phyloP scores from a whole-genome alignment of 2,888 invertebrate genomes.

The Ophion costatus region DNA sequence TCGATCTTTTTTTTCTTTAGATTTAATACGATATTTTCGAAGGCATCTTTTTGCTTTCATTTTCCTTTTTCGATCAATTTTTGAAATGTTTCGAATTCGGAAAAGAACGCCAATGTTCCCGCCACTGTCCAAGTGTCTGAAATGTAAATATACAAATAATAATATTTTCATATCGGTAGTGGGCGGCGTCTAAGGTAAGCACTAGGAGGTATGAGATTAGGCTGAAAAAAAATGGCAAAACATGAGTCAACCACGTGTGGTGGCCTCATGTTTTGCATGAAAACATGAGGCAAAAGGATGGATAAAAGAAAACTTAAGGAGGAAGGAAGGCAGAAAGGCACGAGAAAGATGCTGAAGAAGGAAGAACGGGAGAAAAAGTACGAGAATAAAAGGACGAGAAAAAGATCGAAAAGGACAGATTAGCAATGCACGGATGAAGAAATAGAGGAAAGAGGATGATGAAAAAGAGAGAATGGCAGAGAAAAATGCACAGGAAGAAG shows the following conservation, averaged over 20 bases:
- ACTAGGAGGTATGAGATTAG: background rate
- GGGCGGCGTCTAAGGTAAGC: background rate
- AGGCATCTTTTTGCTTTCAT: too few relatives aligned
- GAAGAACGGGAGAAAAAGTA: background rate
- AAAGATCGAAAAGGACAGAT: background rate
- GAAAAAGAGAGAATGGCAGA: background rate
- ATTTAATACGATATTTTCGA: too few relatives aligned
- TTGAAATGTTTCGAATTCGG: too few relatives aligned
- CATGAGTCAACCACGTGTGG: background rate
- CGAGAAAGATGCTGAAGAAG: background rate
- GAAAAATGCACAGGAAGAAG: background rate
- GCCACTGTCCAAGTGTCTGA: background rate
- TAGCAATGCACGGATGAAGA: background rate
- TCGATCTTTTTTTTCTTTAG: too few relatives aligned
- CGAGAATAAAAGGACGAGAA: background rate
- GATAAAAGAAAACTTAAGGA: background rate
- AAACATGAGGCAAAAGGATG: background rate
- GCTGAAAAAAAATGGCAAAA: background rate
- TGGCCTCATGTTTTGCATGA: too few relatives aligned
- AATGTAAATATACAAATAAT: conserved; percentile 8
- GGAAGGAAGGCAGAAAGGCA: background rate
- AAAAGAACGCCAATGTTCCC: background rate
- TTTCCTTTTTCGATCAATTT: too few relatives aligned
- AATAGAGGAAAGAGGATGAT: background rate
- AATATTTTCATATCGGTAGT: background rate